Percentiles rank a stretch among this genome's conserved stretches.
These are phyloP conservation scores for Phyllostomus discolor DNA, from an alignment of 2,113 vertebrate species.

Conservation along the genomic window DNA sequence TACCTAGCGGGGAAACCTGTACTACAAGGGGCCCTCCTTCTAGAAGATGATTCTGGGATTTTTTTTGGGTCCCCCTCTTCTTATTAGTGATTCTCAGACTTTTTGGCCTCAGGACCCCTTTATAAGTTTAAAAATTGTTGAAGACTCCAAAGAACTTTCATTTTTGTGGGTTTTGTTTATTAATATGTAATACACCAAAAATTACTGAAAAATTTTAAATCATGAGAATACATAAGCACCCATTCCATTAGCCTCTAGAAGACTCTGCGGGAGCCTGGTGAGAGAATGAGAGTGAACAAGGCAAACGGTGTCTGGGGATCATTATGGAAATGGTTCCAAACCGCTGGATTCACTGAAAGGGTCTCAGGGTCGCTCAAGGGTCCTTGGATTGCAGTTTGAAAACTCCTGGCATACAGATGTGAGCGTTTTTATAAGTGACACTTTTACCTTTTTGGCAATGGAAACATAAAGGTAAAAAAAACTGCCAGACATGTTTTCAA, in stretches of 20 bases:
- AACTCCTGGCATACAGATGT: neutral
- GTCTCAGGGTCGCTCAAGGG: neutral
- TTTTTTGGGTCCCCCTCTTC: too few relatives aligned
- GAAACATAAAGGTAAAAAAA: neutral
- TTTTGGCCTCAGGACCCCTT: neutral
- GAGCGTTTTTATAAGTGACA: neutral
- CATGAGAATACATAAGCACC: neutral
- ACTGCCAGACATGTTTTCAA: neutral
- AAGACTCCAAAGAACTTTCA: neutral
- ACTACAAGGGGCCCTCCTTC: too few relatives aligned
- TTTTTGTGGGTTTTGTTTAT: neutral
- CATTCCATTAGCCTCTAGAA: neutral
- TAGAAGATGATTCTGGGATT: too few relatives aligned
- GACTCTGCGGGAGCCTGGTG: neutral
- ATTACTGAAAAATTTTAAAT: neutral
- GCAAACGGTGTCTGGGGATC: neutral
- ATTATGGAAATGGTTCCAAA: neutral
- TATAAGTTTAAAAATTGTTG: neutral
- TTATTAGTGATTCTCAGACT: neutral
- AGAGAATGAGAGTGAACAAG: neutral
- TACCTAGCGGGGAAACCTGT: too few relatives aligned
- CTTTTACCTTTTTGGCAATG: neutral
- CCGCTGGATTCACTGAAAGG: neutral
- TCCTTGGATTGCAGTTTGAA: neutral
- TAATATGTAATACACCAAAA: neutral